phyloP scores from a whole-genome alignment of 2,113 vertebrate species.

The Saiga tatarica region DNA sequence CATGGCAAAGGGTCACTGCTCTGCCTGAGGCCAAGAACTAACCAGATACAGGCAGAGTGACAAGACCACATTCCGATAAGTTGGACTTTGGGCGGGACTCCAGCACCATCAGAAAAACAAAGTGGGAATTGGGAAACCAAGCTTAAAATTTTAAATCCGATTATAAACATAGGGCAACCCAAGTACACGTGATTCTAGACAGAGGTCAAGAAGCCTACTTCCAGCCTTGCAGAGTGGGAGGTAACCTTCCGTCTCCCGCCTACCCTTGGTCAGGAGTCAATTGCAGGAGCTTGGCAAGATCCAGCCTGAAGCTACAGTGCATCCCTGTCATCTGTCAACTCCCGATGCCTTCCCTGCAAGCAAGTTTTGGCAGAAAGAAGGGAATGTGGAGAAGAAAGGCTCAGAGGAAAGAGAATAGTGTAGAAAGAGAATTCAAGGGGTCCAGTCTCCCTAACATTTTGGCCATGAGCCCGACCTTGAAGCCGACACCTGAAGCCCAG shows the following conservation, averaged over 20 bases:
- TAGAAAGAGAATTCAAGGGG: neutral
- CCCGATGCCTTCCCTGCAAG: neutral
- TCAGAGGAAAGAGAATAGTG: neutral
- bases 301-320: neutral
- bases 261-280: neutral
- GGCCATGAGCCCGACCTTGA: neutral
- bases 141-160: neutral
- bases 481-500: constrained; percentile 8
- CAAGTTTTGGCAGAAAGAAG: neutral
- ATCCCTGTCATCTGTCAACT: neutral
- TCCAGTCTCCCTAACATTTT: neutral
- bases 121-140: neutral
- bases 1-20: neutral
- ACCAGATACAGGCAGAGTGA: neutral
- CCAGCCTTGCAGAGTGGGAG: neutral
- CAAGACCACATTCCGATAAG: neutral
- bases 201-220: neutral
- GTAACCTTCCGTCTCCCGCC: neutral
- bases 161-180: neutral
- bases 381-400: neutral
- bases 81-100: neutral
- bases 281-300: neutral
- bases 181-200: neutral
- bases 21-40: neutral
- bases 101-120: neutral